Evolutionary conservation across 2,888 invertebrate species (phyloP).

Genomic region (Pyrocoelia pectoralis): DNA sequence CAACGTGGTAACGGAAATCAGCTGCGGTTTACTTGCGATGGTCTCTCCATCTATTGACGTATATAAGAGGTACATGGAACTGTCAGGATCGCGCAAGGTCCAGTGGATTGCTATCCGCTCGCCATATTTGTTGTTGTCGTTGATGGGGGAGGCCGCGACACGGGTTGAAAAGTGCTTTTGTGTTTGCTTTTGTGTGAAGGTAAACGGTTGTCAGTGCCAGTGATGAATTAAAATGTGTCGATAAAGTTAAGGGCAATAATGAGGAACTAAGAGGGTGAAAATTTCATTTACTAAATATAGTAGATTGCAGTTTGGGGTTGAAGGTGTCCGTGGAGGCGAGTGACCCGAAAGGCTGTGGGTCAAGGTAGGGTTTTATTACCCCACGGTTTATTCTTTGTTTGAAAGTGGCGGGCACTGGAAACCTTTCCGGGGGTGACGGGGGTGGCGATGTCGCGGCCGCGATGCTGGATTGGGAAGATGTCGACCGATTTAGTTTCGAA

Average conservation of each 20-base stretch:
- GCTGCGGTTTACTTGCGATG: not conserved
- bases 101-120: conserved; percentile 57
- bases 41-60: conserved; percentile 16
- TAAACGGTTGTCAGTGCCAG: conserved; percentile 38
- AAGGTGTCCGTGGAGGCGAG: conserved; percentile 49
- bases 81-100: conserved; percentile 32
- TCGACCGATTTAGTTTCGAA: conserved; percentile 92
- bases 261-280: conserved; percentile 27
- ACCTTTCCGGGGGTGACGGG: conserved; percentile 51
- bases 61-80: conserved; percentile 6
- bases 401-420: conserved; percentile 71
- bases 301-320: conserved; percentile 32
- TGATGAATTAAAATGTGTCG: conserved; percentile 37
- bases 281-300: conserved; percentile 17
- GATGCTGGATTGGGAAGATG: conserved; percentile 86
- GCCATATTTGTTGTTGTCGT: conserved; percentile 86
- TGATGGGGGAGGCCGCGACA: conserved; percentile 68
- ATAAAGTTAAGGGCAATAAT: conserved; percentile 24
- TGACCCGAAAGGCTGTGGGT: conserved; percentile 47
- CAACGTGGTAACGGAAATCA: too few relatives aligned
- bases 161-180: conserved; percentile 49
- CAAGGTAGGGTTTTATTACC: conserved; percentile 46
- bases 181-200: conserved; percentile 51
- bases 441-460: conserved; percentile 68
- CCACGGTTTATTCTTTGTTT: conserved; percentile 54